Evolutionary conservation across 2,113 vertebrate genomes (phyloP), one percentile per base, ranked within the genome.

Genomic region (Colossoma macropomum): DNA sequence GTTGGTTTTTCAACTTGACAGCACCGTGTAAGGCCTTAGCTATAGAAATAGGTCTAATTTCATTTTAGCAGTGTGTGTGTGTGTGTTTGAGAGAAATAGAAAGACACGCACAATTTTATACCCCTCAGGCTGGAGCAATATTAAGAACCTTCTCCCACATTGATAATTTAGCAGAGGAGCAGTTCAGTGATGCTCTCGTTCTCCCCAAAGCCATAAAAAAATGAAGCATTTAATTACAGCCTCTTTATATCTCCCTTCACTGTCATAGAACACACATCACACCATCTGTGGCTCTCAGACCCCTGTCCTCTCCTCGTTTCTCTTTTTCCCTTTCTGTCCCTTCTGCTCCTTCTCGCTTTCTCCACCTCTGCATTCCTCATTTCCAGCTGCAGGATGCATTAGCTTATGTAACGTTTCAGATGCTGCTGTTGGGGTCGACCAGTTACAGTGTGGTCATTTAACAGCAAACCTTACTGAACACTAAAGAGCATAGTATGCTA

Each of bases 391-490:
- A 54, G 28, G 41, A 52, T 23, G 30, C 63, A 30, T 25, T 28
- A 50, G 48, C 41, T 78, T 77, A 65, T 63, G 56, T 72, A 69
- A 79, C 45, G 21, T 45, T 28, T 30, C n/a, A 28, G 17, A 30
- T 62, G 30, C 66, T 48, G 56, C 25, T 52, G 15, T 52, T 50
- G 2, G 19, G 25, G 62, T 17, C 48, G 25, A 15, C 38, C 11
- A 48, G 12, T 38, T 45, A 38, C 21, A 23, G 68, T 70, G 68
- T 52, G n/a, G 41, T 52, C 13, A 7, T 50, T n/a, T 25, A 7
- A 59, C 25, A 12, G 13, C 15, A 27, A 62, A 9, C 23, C 10
- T 27, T 0, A n/a, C n/a, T 62, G n/a, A 59, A 59, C 54, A 59
- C 21, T 59, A 27, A 62, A 27, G n/a, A 62, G 9, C 59, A 62